Evolutionary conservation across 2,888 invertebrate genomes (phyloP).

Genomic region (Diloba caeruleocephala): DNA sequence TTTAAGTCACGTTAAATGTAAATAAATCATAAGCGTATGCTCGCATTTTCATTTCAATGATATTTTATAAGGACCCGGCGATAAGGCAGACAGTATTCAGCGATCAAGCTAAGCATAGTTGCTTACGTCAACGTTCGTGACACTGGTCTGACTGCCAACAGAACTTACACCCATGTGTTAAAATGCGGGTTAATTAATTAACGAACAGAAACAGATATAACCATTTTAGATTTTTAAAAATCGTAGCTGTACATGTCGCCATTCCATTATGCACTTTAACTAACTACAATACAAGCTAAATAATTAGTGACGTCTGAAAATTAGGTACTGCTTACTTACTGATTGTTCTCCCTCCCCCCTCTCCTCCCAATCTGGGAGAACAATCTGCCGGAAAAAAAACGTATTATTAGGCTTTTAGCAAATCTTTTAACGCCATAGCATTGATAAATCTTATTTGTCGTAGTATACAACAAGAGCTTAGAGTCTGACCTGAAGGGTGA

Average conservation of each 20-base stretch:
- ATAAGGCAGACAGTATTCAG: constrained; percentile 49
- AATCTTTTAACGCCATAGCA: no score
- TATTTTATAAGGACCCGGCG: constrained; percentile 40
- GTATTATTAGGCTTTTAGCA: neutral
- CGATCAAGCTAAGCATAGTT: constrained; percentile 51
- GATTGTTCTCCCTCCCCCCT: no score
- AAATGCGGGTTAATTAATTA: no score
- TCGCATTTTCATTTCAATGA: constrained; percentile 42
- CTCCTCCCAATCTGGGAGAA: no score
- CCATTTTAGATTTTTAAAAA: no score
- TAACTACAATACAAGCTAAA: neutral
- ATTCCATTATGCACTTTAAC: neutral
- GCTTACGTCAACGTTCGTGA: constrained; percentile 59
- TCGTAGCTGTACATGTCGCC: no score
- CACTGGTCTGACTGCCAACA: constrained; percentile 26
- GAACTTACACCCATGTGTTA: constrained; percentile 16
- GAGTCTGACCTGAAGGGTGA: constrained; percentile 97
- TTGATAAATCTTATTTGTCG: constrained; percentile 48
- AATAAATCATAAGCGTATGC: constrained; percentile 21
- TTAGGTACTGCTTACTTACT: no score
- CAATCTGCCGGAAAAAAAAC: neutral
- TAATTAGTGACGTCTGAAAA: neutral
- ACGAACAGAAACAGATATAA: no score
- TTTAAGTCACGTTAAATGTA: constrained; percentile 3
- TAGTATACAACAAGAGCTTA: constrained; percentile 94